Base-by-base conservation (phyloP, 2,888 invertebrate species). In the Pyrrhosoma nymphula region DNA sequence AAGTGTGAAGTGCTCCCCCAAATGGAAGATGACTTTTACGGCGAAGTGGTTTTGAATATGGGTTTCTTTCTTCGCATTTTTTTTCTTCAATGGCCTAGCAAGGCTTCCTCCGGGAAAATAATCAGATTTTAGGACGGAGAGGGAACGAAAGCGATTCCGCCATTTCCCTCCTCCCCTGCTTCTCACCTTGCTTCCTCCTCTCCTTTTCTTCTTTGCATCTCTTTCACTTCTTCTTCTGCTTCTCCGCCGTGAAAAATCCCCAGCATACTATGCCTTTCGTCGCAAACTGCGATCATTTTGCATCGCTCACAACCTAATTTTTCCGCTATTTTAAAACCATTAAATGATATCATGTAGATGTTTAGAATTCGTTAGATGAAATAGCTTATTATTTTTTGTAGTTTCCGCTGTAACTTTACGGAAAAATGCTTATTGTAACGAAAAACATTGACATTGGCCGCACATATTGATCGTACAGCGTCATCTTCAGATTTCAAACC, bases 1-100 rank as follows among this genome's bases (percentile, higher is more conserved):
- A 93, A 93, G 93, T 93, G 93, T 93, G 93, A 93, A 93, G 93
- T 93, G 93, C 93, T 93, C 55, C 93, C 75, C 93, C 93, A 93
- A 93, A 93, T 93, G 93, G 93, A 93, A 69, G 69, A 93, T 93
- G 93, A 93, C 93, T 93, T 93, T 93, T 93, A 93, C 93, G 93
- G n/a, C 93, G 93, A 93, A 93, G 93, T 93, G 93, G 93, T 93
- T 93, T 93, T 93, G 93, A 93, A 93, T 93, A 93, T 93, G 93
- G 55, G 93, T 93, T 93, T 75, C 93, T 39, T 60, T 14, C 69
- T 93, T 93, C 69, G 69, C 69, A 39, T 75, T 93, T 93, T 93
- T 93, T 63, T 60, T 20, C 60, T 55, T 93, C 69, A 55, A 93
- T 93, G 93, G 93, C 75, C 93, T 69, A 69, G 93, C 93, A 47